These are phyloP conservation scores for Pectinophora gossypiella DNA, from an alignment of 1,140 invertebrate genomes.

Conservation along the genomic window DNA sequence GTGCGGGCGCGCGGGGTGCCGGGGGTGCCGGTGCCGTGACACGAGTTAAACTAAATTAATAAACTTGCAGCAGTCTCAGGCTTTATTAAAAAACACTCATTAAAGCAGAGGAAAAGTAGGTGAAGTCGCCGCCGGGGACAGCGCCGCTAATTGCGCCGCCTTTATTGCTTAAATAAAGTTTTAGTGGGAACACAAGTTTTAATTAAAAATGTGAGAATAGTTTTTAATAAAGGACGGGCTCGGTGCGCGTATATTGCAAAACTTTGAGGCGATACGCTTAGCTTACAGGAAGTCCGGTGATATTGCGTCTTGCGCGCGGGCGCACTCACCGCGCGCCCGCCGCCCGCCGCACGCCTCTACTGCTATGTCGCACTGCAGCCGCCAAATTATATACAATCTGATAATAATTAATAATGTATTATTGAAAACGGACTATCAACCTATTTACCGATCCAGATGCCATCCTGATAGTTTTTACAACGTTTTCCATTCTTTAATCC, in stretches of 20 bases:
- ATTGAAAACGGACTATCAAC: too few species aligned
- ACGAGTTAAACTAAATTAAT: slow-evolving; percentile 74
- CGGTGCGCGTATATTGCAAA: slow-evolving; percentile 72
- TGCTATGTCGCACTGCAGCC: background rate
- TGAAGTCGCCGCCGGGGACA: slow-evolving; percentile 73
- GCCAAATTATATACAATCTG: background rate
- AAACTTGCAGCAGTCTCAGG: slow-evolving; percentile 68
- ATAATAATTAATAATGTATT: too few species aligned
- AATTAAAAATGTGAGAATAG: slow-evolving; percentile 76
- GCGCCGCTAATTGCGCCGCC: slow-evolving; percentile 72
- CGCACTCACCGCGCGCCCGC: slow-evolving; percentile 6
- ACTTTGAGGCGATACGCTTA: slow-evolving; percentile 71
- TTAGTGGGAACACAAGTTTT: slow-evolving; percentile 75
- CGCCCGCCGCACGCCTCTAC: background rate
- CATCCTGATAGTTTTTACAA: too few species aligned
- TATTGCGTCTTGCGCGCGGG: slow-evolving; percentile 40
- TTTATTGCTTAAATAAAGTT: slow-evolving; percentile 76
- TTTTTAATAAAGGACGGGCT: slow-evolving; percentile 74
- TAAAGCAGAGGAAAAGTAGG: slow-evolving; percentile 73
- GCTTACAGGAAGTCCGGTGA: slow-evolving; percentile 65
- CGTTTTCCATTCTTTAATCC: too few species aligned
- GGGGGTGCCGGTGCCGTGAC: slow-evolving; percentile 49
- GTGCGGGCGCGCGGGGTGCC: slow-evolving; percentile 12
- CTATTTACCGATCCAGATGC: too few species aligned
- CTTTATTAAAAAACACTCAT: slow-evolving; percentile 76